Base-by-base conservation (phyloP, 2,888 invertebrate species). In the Orgyia antiqua region DNA sequence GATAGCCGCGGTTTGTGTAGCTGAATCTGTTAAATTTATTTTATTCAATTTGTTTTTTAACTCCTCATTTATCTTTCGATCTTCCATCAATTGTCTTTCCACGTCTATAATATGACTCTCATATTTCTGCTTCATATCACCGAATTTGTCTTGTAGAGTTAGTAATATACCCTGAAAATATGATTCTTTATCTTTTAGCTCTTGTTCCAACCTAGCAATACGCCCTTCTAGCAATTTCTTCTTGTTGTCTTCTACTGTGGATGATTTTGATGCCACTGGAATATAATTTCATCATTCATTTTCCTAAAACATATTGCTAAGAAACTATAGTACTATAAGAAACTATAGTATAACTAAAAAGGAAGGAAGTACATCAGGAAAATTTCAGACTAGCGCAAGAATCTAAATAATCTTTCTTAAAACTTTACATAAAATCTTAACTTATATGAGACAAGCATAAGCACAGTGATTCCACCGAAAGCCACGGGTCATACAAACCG, bases 111-210 rank as follows among this genome's bases (percentile, higher is more conserved):
- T 92, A 57, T 93, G 93, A 19, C 83, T 89, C 47, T 92, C 91
- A 56, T 94, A 94, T 61, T 93, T 94, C 33, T 89, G 87, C 69
- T 93, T 93, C 88, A 93, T 92, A 24, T 92, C 91, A 19, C 90
- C 89, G 60, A 94, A 93, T 54, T 93, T 93, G 33, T 91, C 91
- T 70, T 93, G 93, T 9, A 94, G 88, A 28, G 93, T 93, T 11
- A 90, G 60, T 42, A 94, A 71, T 29, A 93, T 91, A 55, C 90
- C 89, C 41, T 92, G 91, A 9, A 92, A 92, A 63, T 92, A 89
- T 10, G 87, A 78, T 50, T 94, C 93, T 59, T 93, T 92, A 31
- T 89, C 88, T 62, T 88, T 89, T 20, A 93, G 87, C 59, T 94
- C 93, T 39, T 88, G 88, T 60, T 94, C 93, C 29, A 94, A 68